Conservation (phyloP, 2,888 invertebrate genomes). For the Orthosia gracilis region DNA sequence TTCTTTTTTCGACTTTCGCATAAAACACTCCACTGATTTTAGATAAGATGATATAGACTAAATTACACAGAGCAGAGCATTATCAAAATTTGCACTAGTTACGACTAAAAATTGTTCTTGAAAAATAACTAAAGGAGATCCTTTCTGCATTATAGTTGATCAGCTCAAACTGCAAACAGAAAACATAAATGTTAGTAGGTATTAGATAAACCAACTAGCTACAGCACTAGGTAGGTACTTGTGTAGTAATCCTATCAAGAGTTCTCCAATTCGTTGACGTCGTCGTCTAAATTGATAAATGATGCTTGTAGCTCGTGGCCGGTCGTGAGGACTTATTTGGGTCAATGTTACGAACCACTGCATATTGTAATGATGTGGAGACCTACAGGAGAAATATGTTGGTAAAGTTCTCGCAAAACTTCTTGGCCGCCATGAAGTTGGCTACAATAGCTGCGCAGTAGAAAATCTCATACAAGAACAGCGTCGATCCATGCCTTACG, state of each 20-base stretch:
- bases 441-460: too few relatives aligned
- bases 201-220: background rate
- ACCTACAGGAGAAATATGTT: slow-evolving; percentile 2
- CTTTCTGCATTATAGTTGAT: slow-evolving; percentile 82
- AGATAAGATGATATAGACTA: slow-evolving; percentile 71
- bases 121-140: slow-evolving; percentile 87
- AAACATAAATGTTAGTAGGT: slow-evolving; percentile 15
- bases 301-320: slow-evolving; percentile 65
- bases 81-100: slow-evolving; percentile 84
- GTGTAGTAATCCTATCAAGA: slow-evolving; percentile 25
- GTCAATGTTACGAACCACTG: slow-evolving; percentile 73
- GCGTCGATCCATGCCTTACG: too few relatives aligned
- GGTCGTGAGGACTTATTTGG: slow-evolving; percentile 66
- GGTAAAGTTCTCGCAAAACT: too few relatives aligned
- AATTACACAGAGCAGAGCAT: slow-evolving; percentile 80
- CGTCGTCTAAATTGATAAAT: slow-evolving; percentile 78
- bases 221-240: slow-evolving; percentile 29
- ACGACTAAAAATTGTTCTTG: slow-evolving; percentile 80
- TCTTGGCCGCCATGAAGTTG: too few relatives aligned
- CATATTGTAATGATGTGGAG: slow-evolving; percentile 10
- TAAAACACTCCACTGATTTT: slow-evolving; percentile 69
- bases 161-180: slow-evolving; percentile 71
- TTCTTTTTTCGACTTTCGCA: slow-evolving; percentile 52
- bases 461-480: too few relatives aligned
- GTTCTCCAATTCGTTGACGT: slow-evolving; percentile 60